Conservation (phyloP, 2,797 vertebrate species). For the Cossypha heuglini region DNA sequence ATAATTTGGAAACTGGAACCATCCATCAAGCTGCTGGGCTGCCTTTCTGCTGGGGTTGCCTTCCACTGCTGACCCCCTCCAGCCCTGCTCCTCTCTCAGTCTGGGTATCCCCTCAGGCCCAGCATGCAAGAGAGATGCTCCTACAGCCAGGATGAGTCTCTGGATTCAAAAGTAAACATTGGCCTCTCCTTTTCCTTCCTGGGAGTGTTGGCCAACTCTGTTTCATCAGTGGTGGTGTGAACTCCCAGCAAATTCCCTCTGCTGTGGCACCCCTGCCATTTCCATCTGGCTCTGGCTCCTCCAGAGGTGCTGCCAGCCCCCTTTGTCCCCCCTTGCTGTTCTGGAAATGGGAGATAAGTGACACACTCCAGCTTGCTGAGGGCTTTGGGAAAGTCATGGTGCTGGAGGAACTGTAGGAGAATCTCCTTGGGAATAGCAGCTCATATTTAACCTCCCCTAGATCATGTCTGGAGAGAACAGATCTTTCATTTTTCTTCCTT, state of each 20-base stretch:
- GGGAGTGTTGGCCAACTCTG: background rate
- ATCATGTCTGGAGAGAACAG: slow-evolving; percentile 53
- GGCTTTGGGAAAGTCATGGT: slow-evolving; percentile 61
- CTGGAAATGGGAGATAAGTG: slow-evolving; percentile 26
- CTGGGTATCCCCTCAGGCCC: background rate
- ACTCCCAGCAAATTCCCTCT: background rate
- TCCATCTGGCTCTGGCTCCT: background rate
- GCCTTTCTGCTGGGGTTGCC: background rate
- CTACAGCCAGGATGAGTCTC: background rate
- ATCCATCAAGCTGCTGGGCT: background rate
- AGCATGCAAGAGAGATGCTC: background rate
- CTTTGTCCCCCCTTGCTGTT: background rate
- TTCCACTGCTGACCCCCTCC: background rate
- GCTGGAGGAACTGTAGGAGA: slow-evolving; percentile 9
- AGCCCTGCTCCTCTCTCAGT: background rate
- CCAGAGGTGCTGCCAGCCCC: background rate
- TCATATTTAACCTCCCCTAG: slow-evolving; percentile 61
- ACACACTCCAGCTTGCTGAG: background rate
- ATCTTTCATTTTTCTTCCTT: slow-evolving; percentile 71
- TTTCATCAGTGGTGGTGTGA: background rate
- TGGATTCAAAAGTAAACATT: background rate
- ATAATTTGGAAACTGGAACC: background rate
- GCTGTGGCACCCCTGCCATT: background rate
- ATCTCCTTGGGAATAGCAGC: slow-evolving; percentile 47
- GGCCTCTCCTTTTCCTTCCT: background rate